Evolutionary conservation across 2,113 vertebrate species (phyloP).

Genomic region (Tor tambroides): DNA sequence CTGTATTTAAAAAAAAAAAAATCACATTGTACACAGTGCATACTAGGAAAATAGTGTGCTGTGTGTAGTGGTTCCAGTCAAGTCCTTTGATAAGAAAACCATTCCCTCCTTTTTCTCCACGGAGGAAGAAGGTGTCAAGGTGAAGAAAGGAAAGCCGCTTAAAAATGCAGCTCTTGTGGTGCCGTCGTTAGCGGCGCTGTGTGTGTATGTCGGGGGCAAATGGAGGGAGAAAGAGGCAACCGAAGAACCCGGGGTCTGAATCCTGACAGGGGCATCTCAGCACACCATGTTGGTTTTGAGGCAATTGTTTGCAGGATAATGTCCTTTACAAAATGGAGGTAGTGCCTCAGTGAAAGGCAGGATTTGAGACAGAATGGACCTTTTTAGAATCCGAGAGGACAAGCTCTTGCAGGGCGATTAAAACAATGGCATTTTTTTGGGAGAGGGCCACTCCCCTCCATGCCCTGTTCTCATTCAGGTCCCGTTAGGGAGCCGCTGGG

Average conservation of each 20-base stretch:
- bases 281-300: constrained; percentile 38
- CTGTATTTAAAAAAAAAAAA: too few species aligned
- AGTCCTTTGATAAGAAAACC: not conserved
- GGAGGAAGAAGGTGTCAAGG: constrained; percentile 6
- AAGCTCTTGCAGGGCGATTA: constrained; percentile 37
- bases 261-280: constrained; percentile 13
- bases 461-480: constrained; percentile 39
- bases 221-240: constrained; percentile 1
- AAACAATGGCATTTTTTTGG: constrained; percentile 44
- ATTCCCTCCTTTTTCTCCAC: not conserved
- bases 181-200: not conserved
- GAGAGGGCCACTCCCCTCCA: not conserved
- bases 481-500: constrained; percentile 3
- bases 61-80: not conserved
- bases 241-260: not conserved
- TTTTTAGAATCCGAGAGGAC: constrained; percentile 35
- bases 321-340: constrained; percentile 50
- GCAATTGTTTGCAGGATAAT: constrained; percentile 48
- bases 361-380: constrained; percentile 39
- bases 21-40: not conserved
- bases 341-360: constrained; percentile 30
- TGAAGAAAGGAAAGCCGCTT: not conserved
- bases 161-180: constrained; percentile 9
- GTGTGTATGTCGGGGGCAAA: not conserved
- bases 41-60: not conserved